A percentile compares a stretch with the other conserved stretches of the same genome.
These are phyloP conservation scores for Eira barbara DNA, from an alignment of 2,113 vertebrate genomes.

Conservation along the genomic window DNA sequence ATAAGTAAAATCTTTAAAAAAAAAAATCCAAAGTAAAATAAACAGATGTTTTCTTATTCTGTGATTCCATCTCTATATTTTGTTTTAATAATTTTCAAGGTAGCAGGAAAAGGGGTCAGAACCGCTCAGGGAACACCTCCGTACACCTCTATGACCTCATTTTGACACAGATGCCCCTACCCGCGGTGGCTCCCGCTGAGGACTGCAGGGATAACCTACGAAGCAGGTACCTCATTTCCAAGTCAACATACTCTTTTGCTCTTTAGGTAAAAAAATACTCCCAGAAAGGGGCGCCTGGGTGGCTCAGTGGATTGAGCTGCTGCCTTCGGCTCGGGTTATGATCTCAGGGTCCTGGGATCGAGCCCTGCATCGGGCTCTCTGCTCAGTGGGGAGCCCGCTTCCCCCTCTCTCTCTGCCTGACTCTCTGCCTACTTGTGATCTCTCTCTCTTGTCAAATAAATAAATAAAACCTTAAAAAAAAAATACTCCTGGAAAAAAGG, in stretches of 20 bases:
- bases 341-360: no score
- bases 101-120: not conserved
- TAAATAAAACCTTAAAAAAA: no score
- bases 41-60: not conserved
- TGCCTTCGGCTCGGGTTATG: no score
- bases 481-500: not conserved
- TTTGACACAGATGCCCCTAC: accelerated
- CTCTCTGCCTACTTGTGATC: no score
- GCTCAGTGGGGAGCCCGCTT: no score
- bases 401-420: no score
- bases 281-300: no score
- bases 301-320: no score
- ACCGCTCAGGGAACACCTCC: accelerated
- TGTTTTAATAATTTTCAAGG: not conserved
- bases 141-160: not conserved
- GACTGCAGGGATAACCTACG: not conserved
- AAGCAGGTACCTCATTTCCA: not conserved
- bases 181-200: not conserved
- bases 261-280: not conserved
- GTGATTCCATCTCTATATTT: not conserved
- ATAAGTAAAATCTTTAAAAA: not conserved
- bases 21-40: not conserved
- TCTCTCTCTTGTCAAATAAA: no score
- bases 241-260: not conserved
- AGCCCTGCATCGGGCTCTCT: no score